A percentile compares a stretch with the other conserved stretches of the same genome.
phyloP scores from a whole-genome alignment of 2,797 vertebrate genomes.

The Melanotaenia parkinsoni region DNA sequence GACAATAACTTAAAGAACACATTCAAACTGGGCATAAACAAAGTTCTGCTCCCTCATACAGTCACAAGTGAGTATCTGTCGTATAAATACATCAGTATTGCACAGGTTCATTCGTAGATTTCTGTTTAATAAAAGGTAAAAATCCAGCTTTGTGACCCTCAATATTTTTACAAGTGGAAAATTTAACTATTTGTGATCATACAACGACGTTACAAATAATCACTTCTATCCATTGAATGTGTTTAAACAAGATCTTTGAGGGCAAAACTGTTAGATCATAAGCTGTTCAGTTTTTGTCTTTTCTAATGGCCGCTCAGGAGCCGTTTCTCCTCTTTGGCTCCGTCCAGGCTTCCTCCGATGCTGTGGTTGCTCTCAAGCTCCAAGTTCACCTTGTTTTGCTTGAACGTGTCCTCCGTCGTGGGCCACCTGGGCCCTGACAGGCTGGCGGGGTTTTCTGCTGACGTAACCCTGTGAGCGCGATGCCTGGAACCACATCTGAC shows the following conservation, averaged over 20 bases:
- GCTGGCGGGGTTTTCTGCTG: slow-evolving; percentile 39
- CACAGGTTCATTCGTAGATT: slow-evolving; percentile 48
- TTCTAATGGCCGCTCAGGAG: slow-evolving; percentile 52
- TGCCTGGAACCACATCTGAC: slow-evolving; percentile 37
- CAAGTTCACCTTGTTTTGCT: slow-evolving; percentile 68
- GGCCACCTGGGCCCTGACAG: slow-evolving; percentile 39
- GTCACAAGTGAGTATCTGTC: slow-evolving; percentile 6
- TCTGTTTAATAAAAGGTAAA: slow-evolving; percentile 12
- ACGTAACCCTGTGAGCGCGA: slow-evolving; percentile 13
- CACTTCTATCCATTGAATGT: slow-evolving; percentile 23
- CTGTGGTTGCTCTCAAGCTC: slow-evolving; percentile 66
- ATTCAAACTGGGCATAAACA: slow-evolving; percentile 8
- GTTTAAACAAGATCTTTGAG: background rate
- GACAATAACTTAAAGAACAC: slow-evolving; percentile 53
- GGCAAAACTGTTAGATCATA: background rate
- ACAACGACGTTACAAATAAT: background rate
- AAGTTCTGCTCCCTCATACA: slow-evolving; percentile 3
- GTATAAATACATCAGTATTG: slow-evolving; percentile 61
- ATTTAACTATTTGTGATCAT: background rate
- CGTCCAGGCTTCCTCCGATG: slow-evolving; percentile 66
- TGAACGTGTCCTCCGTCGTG: background rate
- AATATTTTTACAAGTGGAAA: background rate
- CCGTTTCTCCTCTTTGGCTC: slow-evolving; percentile 72
- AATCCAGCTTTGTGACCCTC: background rate
- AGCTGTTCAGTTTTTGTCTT: background rate